Percentiles rank a stretch among this genome's conserved stretches.
These are phyloP conservation scores for Rotaria magnacalcarata DNA, from an alignment of 2,888 invertebrate genomes.

Conservation along the genomic window DNA sequence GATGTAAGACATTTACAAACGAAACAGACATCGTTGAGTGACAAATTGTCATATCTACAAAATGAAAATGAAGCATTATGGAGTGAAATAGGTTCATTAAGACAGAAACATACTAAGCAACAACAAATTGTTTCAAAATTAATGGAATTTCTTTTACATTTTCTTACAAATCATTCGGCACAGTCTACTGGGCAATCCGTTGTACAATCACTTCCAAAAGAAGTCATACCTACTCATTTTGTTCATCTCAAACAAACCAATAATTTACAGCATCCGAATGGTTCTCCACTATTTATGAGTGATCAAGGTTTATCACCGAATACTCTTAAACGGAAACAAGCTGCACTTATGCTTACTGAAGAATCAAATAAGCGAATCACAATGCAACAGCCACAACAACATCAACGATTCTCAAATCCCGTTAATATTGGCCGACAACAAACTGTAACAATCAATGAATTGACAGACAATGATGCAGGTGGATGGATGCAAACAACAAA, in stretches of 20 bases:
- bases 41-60: not conserved
- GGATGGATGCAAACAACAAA: not conserved
- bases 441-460: slow-evolving; percentile 33
- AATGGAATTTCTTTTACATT: slow-evolving; percentile 33
- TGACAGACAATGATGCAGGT: not conserved
- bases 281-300: not conserved
- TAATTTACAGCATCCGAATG: not conserved
- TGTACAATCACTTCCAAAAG: not conserved
- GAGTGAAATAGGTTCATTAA: slow-evolving; percentile 84
- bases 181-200: not conserved
- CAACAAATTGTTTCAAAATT: slow-evolving; percentile 73
- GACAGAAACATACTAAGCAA: slow-evolving; percentile 87
- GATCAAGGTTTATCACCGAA: not conserved
- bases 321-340: not conserved
- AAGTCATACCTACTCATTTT: not conserved
- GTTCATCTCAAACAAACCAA: not conserved
- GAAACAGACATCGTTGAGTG: slow-evolving; percentile 19
- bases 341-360: not conserved
- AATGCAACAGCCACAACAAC: not conserved
- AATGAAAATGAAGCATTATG: slow-evolving; percentile 84
- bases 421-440: not conserved
- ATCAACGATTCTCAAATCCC: not conserved
- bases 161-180: not conserved
- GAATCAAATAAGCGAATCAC: not conserved
- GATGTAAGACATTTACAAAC: not conserved